A percentile compares a stretch with the other conserved stretches of the same genome.
phyloP scores from a whole-genome alignment of 2,888 invertebrate genomes.

The Nomada fucata region DNA sequence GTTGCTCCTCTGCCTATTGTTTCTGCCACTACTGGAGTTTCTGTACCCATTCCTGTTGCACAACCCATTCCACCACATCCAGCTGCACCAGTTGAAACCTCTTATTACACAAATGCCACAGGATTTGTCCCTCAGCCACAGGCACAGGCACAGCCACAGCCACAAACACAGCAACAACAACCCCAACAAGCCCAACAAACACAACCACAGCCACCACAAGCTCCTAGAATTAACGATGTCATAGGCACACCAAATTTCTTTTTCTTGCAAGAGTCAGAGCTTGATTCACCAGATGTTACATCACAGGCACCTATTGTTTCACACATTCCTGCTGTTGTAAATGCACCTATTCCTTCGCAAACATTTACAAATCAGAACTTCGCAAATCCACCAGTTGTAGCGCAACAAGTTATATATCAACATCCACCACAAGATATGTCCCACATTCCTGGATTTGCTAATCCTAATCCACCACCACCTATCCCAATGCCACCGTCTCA shows the following conservation, averaged over 20 bases:
- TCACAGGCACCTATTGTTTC: constrained; percentile 82
- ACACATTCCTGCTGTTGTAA: constrained; percentile 84
- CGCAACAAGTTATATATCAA: constrained; percentile 81
- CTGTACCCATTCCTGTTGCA: constrained; percentile 81
- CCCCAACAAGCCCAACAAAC: constrained; percentile 81
- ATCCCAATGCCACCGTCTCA: constrained; percentile 86
- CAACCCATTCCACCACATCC: constrained; percentile 80
- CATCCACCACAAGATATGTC: constrained; percentile 84
- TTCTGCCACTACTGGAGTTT: constrained; percentile 75
- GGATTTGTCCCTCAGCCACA: constrained; percentile 85
- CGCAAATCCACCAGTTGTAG: constrained; percentile 83
- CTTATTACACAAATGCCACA: constrained; percentile 83
- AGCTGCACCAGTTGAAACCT: constrained; percentile 78
- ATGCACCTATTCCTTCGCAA: constrained; percentile 90
- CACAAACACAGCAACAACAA: constrained; percentile 63
- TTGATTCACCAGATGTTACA: constrained; percentile 90
- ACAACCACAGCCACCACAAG: constrained; percentile 85
- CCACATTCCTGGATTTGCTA: constrained; percentile 85
- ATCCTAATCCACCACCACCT: constrained; percentile 86
- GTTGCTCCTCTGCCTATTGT: constrained; percentile 80
- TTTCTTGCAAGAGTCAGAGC: constrained; percentile 95
- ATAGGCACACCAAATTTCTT: constrained; percentile 91
- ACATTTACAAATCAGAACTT: constrained; percentile 95
- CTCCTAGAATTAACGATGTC: constrained; percentile 90
- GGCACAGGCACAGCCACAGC: constrained; percentile 77